Percentiles rank a stretch among this genome's conserved stretches.
Conservation (phyloP, 2,888 invertebrate species). For the Platypus cylindrus region DNA sequence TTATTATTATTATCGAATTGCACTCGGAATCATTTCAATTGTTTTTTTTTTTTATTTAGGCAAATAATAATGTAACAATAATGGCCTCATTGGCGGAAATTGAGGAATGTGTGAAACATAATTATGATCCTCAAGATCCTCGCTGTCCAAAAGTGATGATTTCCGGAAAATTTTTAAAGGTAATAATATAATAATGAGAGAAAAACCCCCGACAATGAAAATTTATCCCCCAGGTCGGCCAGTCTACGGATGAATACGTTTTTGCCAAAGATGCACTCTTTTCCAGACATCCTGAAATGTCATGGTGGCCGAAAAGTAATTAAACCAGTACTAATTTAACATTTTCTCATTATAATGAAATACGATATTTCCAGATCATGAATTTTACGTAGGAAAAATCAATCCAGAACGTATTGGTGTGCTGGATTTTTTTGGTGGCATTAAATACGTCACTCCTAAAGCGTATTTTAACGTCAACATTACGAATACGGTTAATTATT, state of each 20-base stretch:
- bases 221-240: constrained; percentile 14
- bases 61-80: constrained; percentile 52
- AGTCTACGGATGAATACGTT: constrained; percentile 20
- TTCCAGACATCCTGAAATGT: constrained; percentile 58
- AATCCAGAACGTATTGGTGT: constrained; percentile 60
- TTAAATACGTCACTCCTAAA: constrained; percentile 48
- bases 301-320: constrained; percentile 49
- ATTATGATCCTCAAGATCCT: constrained; percentile 63
- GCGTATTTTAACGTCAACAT: constrained; percentile 40
- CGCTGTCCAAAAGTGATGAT: constrained; percentile 61
- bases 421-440: constrained; percentile 73
- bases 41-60: too few species aligned
- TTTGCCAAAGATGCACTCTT: constrained; percentile 42
- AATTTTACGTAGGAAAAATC: constrained; percentile 67
- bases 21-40: too few species aligned
- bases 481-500: constrained; percentile 15
- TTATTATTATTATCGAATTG: too few species aligned
- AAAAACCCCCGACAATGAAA: not conserved
- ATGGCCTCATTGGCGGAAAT: constrained; percentile 57
- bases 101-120: constrained; percentile 46
- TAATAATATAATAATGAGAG: constrained; percentile 22
- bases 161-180: constrained; percentile 52
- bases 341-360: not conserved
- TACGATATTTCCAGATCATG: constrained; percentile 60
- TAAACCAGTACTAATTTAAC: too few species aligned